phyloP scores from a whole-genome alignment of 1,140 invertebrate species.

The Psix sp. region DNA sequence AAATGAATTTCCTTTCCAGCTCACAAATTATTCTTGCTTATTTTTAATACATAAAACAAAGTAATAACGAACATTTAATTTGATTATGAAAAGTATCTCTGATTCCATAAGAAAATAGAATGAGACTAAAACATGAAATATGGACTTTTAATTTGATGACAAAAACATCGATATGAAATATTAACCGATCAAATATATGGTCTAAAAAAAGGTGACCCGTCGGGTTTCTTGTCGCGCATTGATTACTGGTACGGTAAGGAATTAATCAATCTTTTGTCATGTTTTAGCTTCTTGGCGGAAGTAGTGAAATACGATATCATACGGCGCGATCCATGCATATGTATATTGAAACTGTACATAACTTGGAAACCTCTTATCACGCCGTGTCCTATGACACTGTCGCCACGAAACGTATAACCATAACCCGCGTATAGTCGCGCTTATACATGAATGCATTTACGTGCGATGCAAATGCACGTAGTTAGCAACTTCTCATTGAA shows the following conservation, averaged over 20 bases:
- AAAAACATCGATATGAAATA: too few relatives aligned
- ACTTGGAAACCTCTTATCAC: constrained; percentile 57
- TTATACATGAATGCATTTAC: constrained; percentile 31
- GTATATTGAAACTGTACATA: constrained; percentile 55
- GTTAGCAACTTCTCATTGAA: constrained; percentile 55
- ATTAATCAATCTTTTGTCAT: constrained; percentile 58
- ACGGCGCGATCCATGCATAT: constrained; percentile 51
- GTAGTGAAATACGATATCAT: constrained; percentile 52
- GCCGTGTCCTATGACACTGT: constrained; percentile 55
- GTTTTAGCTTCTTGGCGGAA: constrained; percentile 56
- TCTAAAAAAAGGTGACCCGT: not conserved
- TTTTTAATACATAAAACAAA: too few relatives aligned
- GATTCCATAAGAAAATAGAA: not conserved
- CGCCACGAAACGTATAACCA: constrained; percentile 39
- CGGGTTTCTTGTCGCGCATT: constrained; percentile 35
- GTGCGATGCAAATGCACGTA: constrained; percentile 52
- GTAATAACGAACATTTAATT: not conserved
- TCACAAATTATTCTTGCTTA: too few relatives aligned
- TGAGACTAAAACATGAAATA: too few relatives aligned
- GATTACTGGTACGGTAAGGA: constrained; percentile 50
- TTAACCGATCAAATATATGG: too few relatives aligned
- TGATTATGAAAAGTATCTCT: not conserved
- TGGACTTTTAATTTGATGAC: too few relatives aligned
- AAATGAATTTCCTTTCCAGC: too few relatives aligned
- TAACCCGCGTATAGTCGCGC: constrained; percentile 39